A percentile compares a stretch with the other conserved stretches of the same genome.
Conservation (phyloP, 2,797 vertebrate species). For the Helarctos malayanus region DNA sequence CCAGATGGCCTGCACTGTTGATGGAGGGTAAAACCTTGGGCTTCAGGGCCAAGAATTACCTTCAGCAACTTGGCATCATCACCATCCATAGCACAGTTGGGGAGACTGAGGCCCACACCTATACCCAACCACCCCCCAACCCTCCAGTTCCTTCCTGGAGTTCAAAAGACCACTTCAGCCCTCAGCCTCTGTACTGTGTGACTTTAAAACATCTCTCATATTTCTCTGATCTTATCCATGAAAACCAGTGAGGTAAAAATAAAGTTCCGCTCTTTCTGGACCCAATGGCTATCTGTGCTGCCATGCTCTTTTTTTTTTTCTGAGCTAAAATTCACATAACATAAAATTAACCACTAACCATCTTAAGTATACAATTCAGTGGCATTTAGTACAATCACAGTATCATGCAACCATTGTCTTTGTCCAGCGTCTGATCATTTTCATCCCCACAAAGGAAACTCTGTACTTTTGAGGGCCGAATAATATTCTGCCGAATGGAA, state of each 20-base stretch:
- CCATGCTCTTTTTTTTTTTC: background rate
- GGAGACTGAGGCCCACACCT: background rate
- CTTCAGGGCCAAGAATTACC: background rate
- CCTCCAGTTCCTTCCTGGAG: background rate
- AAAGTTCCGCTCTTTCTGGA: background rate
- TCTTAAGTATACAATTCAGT: background rate
- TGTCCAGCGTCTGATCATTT: background rate
- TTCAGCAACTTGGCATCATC: background rate
- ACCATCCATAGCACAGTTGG: background rate
- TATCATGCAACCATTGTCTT: background rate
- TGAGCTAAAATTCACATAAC: background rate
- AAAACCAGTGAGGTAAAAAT: background rate
- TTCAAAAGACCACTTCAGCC: background rate
- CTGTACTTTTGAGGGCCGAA: background rate
- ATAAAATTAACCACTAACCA: background rate
- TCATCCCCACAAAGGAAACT: background rate
- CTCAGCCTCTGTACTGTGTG: background rate
- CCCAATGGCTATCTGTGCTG: background rate
- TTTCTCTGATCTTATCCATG: background rate
- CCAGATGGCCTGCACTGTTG: background rate
- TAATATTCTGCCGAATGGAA: background rate
- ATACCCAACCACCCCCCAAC: background rate
- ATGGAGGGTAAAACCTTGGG: background rate
- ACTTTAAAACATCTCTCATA: background rate
- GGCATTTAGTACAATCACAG: background rate